phyloP scores from a whole-genome alignment of 2,888 invertebrate species.

The Caenorhabditis sinica region DNA sequence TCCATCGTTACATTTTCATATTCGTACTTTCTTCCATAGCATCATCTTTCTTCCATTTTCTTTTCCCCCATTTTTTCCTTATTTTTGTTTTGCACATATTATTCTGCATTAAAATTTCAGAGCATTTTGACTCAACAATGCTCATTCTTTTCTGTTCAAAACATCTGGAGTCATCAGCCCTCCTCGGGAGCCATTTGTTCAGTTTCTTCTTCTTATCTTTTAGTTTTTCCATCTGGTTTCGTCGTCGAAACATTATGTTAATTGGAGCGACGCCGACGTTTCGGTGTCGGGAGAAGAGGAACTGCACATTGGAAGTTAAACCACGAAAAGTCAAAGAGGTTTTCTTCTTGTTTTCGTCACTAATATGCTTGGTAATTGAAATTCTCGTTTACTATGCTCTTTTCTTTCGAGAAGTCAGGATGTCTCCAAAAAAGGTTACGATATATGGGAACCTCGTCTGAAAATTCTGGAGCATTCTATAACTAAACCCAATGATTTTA shows the following conservation, averaged over 20 bases:
- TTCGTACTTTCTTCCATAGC: background rate
- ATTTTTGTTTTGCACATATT: conserved; percentile 34
- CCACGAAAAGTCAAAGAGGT: background rate
- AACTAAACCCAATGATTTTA: too few species aligned
- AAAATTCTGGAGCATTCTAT: too few species aligned
- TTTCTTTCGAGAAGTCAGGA: background rate
- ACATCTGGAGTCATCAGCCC: conserved; percentile 56
- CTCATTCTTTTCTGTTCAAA: conserved; percentile 35
- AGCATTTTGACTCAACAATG: conserved; percentile 2
- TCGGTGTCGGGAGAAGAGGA: background rate
- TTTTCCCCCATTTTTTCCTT: background rate
- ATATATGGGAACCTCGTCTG: too few species aligned
- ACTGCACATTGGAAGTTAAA: conserved; percentile 19
- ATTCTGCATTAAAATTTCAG: conserved; percentile 35
- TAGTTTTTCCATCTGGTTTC: conserved; percentile 47
- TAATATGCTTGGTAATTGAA: background rate
- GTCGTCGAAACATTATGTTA: conserved; percentile 47
- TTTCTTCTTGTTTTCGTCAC: background rate
- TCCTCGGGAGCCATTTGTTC: conserved; percentile 20
- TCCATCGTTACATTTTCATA: background rate
- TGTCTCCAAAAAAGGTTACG: too few species aligned
- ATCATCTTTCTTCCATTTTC: background rate
- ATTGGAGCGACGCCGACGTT: conserved; percentile 56
- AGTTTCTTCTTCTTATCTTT: conserved; percentile 19
- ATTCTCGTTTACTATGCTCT: background rate